Evolutionary conservation across 2,888 invertebrate species (phyloP), one percentile per base, ranked within the genome.

Genomic region (Diaprepes abbreviatus): DNA sequence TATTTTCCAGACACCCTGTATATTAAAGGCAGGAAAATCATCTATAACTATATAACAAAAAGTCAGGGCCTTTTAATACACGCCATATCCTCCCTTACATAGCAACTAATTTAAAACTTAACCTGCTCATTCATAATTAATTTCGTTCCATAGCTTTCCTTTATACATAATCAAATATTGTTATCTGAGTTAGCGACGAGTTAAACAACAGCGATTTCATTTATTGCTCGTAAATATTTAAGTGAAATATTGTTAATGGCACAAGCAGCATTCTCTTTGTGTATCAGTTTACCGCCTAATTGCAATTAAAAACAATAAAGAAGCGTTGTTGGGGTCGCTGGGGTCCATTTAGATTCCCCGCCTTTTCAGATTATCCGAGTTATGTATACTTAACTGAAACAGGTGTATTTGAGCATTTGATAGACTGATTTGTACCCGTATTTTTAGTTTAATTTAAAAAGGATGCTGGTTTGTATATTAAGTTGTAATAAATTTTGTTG

Each of bases 201-300:
- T 73, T 75, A 73, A 75, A 77, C 76, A 77, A 77, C 76, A 73
- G 76, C 73, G 72, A 76, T 73, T 76, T 74, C 76, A 76, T 78
- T 79, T 78, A 74, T 76, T 71, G 75, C 66, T 74, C 75, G 76
- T 79, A 76, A 79, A 79, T 77, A 78, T 74, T 76, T 75, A 72
- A 76, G 71, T 72, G 74, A 74, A 76, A 75, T 74, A 74, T 74
- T 74, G 77, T 78, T 78, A 77, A 78, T 75, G 75, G 73, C 69
- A 73, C 73, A 66, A 73, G 76, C 73, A 74, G 73, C 77, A 79
- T 79, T 78, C 80, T 72, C 79, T 80, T 80, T 80, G 77, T 78
- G 77, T 78, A 79, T 79, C 80, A 76, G 72, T 74, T 79, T 79
- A 79, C 80, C 76, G 76, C 75, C 76, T 79, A 80, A 79, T 79